Evolutionary conservation across 2,888 invertebrate genomes (phyloP).

Genomic region (Coecobrya sp.): DNA sequence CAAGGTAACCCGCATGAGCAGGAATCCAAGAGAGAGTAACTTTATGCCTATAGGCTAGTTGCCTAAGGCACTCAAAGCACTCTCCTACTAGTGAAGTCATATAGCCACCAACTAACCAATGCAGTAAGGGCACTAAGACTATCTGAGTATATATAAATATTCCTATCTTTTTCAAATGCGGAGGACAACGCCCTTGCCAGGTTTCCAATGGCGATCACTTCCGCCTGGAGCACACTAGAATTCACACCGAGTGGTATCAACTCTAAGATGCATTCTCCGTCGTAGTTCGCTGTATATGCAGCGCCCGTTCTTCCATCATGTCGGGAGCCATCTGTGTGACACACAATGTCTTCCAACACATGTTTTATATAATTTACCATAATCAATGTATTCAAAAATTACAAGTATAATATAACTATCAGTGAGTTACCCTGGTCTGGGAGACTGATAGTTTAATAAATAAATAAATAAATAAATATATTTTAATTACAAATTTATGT

Average conservation of each 20-base stretch:
- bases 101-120: slow-evolving; percentile 21
- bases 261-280: neutral
- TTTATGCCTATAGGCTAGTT: neutral
- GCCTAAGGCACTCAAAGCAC: neutral
- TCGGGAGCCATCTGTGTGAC: slow-evolving; percentile 67
- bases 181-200: neutral
- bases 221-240: slow-evolving; percentile 67
- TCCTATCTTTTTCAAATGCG: neutral
- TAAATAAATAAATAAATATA: too few relatives aligned
- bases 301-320: slow-evolving; percentile 45
- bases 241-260: slow-evolving; percentile 42
- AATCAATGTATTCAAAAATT: too few relatives aligned
- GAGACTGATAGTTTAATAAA: too few relatives aligned
- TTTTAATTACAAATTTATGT: too few relatives aligned
- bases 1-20: slow-evolving; percentile 58
- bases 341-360: neutral
- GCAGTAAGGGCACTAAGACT: slow-evolving; percentile 50
- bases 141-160: slow-evolving; percentile 52
- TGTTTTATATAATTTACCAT: too few relatives aligned
- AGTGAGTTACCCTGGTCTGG: too few relatives aligned
- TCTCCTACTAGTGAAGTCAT: slow-evolving; percentile 45
- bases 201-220: slow-evolving; percentile 34
- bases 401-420: too few relatives aligned
- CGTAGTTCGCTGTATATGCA: neutral
- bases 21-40: slow-evolving; percentile 73